Evolutionary conservation across 2,888 invertebrate species (phyloP).

Genomic region (Ormyrus rosae): DNA sequence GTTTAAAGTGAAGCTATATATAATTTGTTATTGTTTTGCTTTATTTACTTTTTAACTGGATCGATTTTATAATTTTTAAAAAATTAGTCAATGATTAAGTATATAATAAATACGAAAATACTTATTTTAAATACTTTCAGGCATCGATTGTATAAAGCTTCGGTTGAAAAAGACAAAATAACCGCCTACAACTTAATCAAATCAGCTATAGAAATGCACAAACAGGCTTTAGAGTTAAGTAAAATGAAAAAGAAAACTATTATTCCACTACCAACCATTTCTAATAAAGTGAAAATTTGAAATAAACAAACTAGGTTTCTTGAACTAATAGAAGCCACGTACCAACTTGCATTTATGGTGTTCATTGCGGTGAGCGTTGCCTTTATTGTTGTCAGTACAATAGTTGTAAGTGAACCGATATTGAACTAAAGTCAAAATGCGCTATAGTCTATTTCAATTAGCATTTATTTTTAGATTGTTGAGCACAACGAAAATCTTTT

Average conservation of each 20-base stretch:
- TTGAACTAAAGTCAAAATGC: not conserved
- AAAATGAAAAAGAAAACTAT: not conserved
- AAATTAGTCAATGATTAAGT: too few relatives aligned
- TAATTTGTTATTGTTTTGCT: too few relatives aligned
- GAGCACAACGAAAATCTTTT: not conserved
- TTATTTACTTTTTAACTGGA: too few relatives aligned
- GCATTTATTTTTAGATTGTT: constrained; percentile 5
- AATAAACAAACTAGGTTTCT: constrained; percentile 1
- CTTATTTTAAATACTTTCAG: not conserved
- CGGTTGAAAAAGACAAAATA: not conserved
- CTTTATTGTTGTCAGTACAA: not conserved
- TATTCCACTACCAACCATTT: not conserved
- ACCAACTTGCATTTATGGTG: not conserved
- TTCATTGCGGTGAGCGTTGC: not conserved
- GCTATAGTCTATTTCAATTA: not conserved
- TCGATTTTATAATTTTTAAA: too few relatives aligned
- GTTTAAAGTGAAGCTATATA: too few relatives aligned
- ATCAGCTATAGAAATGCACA: constrained; percentile 10
- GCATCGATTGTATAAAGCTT: not conserved
- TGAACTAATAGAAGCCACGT: constrained; percentile 7
- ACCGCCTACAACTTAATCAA: not conserved
- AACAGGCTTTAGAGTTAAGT: constrained; percentile 21
- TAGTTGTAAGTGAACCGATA: constrained; percentile 6
- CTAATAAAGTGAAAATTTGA: not conserved
- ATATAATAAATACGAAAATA: too few relatives aligned